A percentile compares a stretch with the other conserved stretches of the same genome.
phyloP scores from a whole-genome alignment of 1,140 invertebrate genomes.

The Mycetomoellerius zeteki region DNA sequence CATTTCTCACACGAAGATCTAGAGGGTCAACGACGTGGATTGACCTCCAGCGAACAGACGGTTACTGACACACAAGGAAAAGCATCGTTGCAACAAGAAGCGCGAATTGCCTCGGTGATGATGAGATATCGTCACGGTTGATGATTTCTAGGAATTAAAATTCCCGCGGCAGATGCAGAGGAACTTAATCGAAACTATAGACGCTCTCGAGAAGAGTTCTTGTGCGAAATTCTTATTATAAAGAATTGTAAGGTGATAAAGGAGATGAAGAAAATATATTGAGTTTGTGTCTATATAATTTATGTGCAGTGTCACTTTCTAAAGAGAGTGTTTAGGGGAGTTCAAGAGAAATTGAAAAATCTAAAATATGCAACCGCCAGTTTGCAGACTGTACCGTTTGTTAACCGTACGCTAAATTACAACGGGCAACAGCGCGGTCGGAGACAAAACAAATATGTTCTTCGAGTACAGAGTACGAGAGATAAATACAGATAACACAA shows the following conservation, averaged over 20 bases:
- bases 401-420: conserved; percentile 16
- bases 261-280: background rate
- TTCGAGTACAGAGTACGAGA: conserved; percentile 52
- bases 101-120: background rate
- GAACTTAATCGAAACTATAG: background rate
- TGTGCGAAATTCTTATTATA: too few species aligned
- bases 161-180: background rate
- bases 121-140: conserved; percentile 20
- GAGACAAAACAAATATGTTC: conserved; percentile 74
- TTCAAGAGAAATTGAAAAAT: conserved; percentile 18
- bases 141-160: conserved; percentile 42
- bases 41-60: conserved; percentile 28
- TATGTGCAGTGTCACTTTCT: background rate
- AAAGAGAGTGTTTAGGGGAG: background rate
- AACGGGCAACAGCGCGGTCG: conserved; percentile 51
- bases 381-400: background rate
- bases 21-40: conserved; percentile 57
- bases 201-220: background rate
- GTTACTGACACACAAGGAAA: conserved; percentile 40
- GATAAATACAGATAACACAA: conserved; percentile 72
- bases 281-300: background rate
- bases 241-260: background rate
- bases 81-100: conserved; percentile 6
- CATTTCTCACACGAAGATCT: conserved; percentile 29
- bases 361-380: conserved; percentile 7